These are phyloP conservation scores for Diabrotica undecimpunctata DNA, from an alignment of 1,140 invertebrate species.

Conservation along the genomic window DNA sequence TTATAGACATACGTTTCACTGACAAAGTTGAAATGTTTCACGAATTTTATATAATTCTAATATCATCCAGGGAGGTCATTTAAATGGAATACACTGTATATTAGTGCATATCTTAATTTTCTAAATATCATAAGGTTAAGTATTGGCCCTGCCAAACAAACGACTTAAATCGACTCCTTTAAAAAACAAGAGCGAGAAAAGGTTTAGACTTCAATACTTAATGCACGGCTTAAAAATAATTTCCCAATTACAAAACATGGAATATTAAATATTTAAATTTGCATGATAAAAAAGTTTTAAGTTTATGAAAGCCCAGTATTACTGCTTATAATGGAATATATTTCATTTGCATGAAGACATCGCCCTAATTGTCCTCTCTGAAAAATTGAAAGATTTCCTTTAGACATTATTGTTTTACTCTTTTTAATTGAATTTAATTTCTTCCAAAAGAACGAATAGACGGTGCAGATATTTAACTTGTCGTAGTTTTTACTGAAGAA, in stretches of 20 bases:
- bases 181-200: background rate
- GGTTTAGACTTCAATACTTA: constrained; percentile 16
- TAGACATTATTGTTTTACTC: background rate
- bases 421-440: no score
- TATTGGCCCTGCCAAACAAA: no score
- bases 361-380: constrained; percentile 4
- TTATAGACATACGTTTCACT: no score
- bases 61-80: no score
- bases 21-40: no score
- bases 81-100: no score
- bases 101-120: no score
- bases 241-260: constrained; percentile 35
- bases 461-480: no score
- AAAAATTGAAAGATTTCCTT: constrained; percentile 10
- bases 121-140: no score
- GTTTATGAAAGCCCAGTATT: constrained; percentile 30
- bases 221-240: constrained; percentile 30
- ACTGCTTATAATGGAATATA: constrained; percentile 29
- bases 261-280: constrained; percentile 31
- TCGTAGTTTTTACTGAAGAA: no score
- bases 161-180: background rate
- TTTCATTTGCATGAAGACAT: constrained; percentile 31
- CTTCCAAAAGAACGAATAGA: no score
- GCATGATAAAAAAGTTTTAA: constrained; percentile 30
- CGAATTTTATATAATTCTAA: no score